These are phyloP conservation scores for Eira barbara DNA, from an alignment of 2,113 vertebrate genomes.

Conservation along the genomic window DNA sequence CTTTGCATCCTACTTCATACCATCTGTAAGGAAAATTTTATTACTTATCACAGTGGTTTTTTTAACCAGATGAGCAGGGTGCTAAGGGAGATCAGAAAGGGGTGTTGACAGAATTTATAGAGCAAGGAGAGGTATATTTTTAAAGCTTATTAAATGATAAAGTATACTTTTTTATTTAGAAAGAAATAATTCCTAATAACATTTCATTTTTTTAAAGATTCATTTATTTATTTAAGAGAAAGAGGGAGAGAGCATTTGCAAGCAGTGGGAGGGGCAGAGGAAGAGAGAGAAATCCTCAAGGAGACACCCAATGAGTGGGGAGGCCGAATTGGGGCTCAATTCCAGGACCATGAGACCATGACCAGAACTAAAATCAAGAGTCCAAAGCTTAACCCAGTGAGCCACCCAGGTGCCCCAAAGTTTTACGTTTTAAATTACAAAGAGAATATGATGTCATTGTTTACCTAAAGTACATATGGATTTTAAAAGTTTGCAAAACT, in stretches of 20 bases:
- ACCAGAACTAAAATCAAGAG: neutral
- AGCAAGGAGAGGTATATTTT: neutral
- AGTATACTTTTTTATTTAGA: neutral
- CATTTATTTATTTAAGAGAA: neutral
- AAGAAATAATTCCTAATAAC: neutral
- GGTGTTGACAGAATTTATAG: neutral
- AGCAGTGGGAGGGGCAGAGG: neutral
- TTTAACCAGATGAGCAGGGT: neutral
- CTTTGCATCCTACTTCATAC: neutral
- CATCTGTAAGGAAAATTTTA: neutral
- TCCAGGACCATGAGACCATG: neutral
- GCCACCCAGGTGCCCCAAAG: neutral
- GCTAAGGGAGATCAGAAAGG: neutral
- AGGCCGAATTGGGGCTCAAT: neutral
- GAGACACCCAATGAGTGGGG: neutral
- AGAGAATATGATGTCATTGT: neutral
- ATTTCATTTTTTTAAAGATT: neutral
- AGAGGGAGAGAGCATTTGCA: neutral
- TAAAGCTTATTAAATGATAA: neutral
- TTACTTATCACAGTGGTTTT: neutral
- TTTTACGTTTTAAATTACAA: slow-evolving; percentile 26
- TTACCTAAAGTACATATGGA: neutral
- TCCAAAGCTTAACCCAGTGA: neutral
- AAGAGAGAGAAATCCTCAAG: neutral
- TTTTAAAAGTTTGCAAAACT: neutral